Base-by-base conservation (phyloP, 2,113 vertebrate species). In the Erinaceus europaeus region DNA sequence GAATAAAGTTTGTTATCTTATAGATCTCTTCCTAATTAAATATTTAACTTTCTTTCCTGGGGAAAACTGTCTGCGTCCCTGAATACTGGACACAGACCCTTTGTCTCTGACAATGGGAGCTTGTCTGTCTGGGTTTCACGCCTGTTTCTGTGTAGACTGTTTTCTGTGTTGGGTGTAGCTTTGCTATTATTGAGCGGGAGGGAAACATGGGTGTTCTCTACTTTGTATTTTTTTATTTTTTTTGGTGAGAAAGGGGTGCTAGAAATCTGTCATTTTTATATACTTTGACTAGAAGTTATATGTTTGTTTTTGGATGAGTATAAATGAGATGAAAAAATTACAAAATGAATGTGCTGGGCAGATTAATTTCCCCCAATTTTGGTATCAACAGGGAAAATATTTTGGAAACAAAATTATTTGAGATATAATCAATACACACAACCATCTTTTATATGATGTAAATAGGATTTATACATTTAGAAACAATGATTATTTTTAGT, bases 311-410 rank as follows among this genome's bases (percentile, higher is more conserved):
- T 83, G 72, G 46, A 29, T 48, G 79, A 92, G 78, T 42, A 46
- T 11, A 20, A n/a, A 36, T 50, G 17, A 90, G 36, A 79, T n/a
- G n/a, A 86, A 90, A 74, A 87, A 78, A 77, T 84, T 48, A 69
- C 6, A 80, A 4, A 27, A 40, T 21, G 32, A 69, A 86, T 53
- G 32, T 29, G 13, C 3, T 71, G 59, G 46, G 27, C 5, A 86
- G 62, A 88, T 65, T 74, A 83, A 78, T n/a, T 87, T 89, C n/a
- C 74, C 86, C 89, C 29, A 68, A 89, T 62, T 20, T 50, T 76
- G n/a, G 4, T 29, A 9, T 85, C 55, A 62, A 8, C 4, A 64
- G 14, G 44, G 23, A 44, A 91, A 80, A 78, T 27, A 69, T 23
- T 83, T 62, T 77, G 61, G 52, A 80, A 86, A 29, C 13, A 62